phyloP scores from a whole-genome alignment of 2,797 vertebrate species.

The Leucoraja ocellata region DNA sequence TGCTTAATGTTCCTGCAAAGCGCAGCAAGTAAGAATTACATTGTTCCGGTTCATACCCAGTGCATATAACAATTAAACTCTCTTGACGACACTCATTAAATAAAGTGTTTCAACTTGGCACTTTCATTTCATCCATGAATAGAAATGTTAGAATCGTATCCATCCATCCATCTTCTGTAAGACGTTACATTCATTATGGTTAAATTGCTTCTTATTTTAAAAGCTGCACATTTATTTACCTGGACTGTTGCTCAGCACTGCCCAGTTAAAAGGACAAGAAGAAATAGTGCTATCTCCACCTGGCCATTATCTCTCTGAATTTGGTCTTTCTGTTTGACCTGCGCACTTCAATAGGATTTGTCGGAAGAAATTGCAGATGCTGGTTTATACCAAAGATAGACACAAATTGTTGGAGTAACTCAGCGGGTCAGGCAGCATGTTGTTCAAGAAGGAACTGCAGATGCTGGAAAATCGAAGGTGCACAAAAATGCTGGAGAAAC shows the following conservation, averaged over 20 bases:
- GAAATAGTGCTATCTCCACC: background rate
- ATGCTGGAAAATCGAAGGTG: no score
- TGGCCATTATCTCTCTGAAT: background rate
- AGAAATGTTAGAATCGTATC: background rate
- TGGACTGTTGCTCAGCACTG: background rate
- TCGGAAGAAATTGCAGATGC: no score
- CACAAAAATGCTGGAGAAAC: no score
- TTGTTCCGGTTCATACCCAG: no score
- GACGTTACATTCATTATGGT: background rate
- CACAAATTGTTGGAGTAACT: no score
- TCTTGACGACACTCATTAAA: background rate
- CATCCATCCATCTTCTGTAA: background rate
- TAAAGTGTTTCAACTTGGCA: background rate
- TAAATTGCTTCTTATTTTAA: background rate
- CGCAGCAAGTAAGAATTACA: no score
- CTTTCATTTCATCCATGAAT: no score
- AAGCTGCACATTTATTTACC: background rate
- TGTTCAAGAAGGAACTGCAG: no score
- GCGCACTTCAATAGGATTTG: background rate
- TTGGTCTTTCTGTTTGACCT: background rate
- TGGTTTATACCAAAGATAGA: no score
- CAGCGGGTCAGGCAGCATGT: no score
- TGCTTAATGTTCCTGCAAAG: no score
- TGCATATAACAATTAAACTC: no score
- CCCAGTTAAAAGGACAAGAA: background rate